Evolutionary conservation across 2,888 invertebrate species (phyloP), one percentile per base, ranked within the genome.

Genomic region (Pollenia amentaria): DNA sequence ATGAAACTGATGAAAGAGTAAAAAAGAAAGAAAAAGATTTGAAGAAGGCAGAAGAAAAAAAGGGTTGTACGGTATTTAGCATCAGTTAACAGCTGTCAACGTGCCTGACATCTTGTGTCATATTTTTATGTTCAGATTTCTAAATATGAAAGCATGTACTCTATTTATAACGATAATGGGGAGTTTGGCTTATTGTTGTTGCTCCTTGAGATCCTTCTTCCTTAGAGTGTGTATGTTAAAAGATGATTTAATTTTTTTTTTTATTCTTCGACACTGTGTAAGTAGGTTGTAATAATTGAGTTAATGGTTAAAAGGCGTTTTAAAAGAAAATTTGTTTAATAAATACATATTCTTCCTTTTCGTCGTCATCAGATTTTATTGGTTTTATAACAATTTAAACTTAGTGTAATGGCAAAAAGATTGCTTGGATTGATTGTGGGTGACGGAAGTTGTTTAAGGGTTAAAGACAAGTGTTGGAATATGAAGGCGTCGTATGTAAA

Each of bases 251-350:
- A 57, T 38, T 46, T 55, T 8, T 14, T 44, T 21, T 53, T 40
- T 18, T 55, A n/a, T 46, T 21, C 42, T 51, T 46, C 60, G 18
- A 53, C 18, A 76, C 53, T 72, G 76, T 87, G 87, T 87, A 87
- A 87, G 87, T 87, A 87, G 80, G 84, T 87, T 87, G 87, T 87
- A 75, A 84, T 87, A 87, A 87, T 87, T 87, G 84, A 87, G 77
- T 87, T 87, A 87, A 87, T 87, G 87, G 87, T 87, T 87, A 87
- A 87, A 87, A 87, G 87, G 87, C 87, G 87, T 84, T 87, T 87
- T 87, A 87, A 84, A 87, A 73, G 53, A 84, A 84, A 87, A 44
- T 81, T 84, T 87, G 81, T 87, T 87, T 81, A 87, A 81, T 87
- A 87, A 87, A 87, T 87, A 84, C 62, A 77, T 84, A 78, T 79